These are phyloP conservation scores for Xenopus laevis DNA, from an alignment of 2,113 vertebrate species.

Conservation along the genomic window DNA sequence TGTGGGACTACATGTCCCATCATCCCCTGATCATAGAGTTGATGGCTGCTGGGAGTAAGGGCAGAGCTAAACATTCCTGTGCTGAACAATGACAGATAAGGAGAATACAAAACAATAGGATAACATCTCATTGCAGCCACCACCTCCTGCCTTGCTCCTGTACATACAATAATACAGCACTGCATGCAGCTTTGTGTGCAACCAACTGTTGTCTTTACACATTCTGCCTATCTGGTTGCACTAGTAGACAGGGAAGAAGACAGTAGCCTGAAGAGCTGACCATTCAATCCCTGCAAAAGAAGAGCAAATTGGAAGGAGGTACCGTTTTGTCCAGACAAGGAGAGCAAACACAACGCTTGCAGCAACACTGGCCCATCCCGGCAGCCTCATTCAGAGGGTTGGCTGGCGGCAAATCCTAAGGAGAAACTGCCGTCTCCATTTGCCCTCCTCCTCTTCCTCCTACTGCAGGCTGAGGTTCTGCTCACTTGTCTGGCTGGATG, in stretches of 20 bases:
- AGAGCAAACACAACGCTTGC: conserved; percentile 65
- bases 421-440: conserved; percentile 12
- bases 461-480: background rate
- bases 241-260: conserved; percentile 34
- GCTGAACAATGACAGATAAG: too few relatives aligned
- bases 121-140: background rate
- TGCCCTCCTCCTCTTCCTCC: background rate
- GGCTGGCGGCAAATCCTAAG: conserved; percentile 40
- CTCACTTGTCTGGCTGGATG: background rate
- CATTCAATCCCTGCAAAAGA: background rate
- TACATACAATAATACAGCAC: background rate
- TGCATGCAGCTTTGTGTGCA: conserved; percentile 25
- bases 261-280: background rate
- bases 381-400: conserved; percentile 54
- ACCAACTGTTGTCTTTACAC: conserved; percentile 24
- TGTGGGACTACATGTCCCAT: too few relatives aligned
- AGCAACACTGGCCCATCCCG: conserved; percentile 80
- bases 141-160: background rate
- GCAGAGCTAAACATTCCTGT: too few relatives aligned
- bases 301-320: conserved; percentile 52
- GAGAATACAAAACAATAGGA: background rate
- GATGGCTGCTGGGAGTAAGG: too few relatives aligned
- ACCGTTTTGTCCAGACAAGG: conserved; percentile 79
- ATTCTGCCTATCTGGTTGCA: conserved; percentile 13
- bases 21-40: too few relatives aligned